A percentile compares a stretch with the other conserved stretches of the same genome.
These are phyloP conservation scores for Holothuria glaberrima DNA, from an alignment of 35 echinoderm and acorn worm species.

Conservation along the genomic window DNA sequence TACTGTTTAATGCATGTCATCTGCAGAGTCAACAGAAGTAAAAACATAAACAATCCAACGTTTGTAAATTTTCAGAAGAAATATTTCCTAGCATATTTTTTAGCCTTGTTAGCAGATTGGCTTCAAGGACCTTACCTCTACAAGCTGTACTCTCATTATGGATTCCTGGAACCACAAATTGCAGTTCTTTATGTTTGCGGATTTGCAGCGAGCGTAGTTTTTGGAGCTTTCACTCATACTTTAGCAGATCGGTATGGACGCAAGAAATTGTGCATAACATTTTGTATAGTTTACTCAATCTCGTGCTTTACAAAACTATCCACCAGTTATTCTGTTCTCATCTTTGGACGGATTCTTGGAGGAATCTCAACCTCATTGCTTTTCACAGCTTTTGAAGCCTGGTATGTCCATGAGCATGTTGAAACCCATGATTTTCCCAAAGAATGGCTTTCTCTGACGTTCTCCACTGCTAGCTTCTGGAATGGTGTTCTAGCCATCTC, in stretches of 20 bases:
- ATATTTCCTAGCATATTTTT: constrained; percentile 93
- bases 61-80: constrained; percentile 90
- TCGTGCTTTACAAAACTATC: constrained; percentile 94
- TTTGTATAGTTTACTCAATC: constrained; percentile 90
- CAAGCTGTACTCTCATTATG: constrained; percentile 96
- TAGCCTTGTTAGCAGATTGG: constrained; percentile 91
- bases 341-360: constrained; percentile 84
- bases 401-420: constrained; percentile 97
- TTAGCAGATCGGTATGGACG: constrained; percentile 87
- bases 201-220: constrained; percentile 88
- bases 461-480: constrained; percentile 92
- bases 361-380: constrained; percentile 93
- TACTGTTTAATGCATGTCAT: constrained; percentile 62
- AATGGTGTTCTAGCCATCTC: constrained; percentile 87
- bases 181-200: constrained; percentile 96
- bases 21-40: constrained; percentile 48
- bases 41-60: constrained; percentile 76
- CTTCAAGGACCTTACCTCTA: constrained; percentile 96
- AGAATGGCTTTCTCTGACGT: constrained; percentile 90
- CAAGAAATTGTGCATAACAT: constrained; percentile 96
- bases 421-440: constrained; percentile 95
- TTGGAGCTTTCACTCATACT: constrained; percentile 78
- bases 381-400: constrained; percentile 96
- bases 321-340: constrained; percentile 77
- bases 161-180: constrained; percentile 94